phyloP scores from a whole-genome alignment of 2,113 vertebrate genomes.

The Smithornis capensis region DNA sequence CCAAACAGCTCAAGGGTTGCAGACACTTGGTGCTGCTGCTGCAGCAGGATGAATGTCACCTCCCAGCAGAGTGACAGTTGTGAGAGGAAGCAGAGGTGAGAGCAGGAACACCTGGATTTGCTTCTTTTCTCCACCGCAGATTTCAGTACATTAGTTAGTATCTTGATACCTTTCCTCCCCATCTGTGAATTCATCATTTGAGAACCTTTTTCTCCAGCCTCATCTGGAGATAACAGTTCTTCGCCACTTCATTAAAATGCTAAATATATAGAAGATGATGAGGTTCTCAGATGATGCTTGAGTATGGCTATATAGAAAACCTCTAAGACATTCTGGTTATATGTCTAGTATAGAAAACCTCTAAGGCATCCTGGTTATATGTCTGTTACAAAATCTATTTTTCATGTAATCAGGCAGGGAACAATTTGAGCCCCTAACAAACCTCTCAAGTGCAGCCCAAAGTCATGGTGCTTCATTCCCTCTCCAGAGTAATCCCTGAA shows the following conservation, averaged over 20 bases:
- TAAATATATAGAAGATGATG: neutral
- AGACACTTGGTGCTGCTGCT: neutral
- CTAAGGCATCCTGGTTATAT: neutral
- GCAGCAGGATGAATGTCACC: neutral
- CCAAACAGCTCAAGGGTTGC: neutral
- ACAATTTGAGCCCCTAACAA: neutral
- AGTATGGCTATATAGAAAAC: neutral
- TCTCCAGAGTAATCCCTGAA: neutral
- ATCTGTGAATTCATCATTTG: neutral
- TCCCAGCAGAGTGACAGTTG: neutral
- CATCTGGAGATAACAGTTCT: neutral
- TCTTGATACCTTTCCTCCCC: neutral
- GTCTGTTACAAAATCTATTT: neutral
- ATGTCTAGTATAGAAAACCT: neutral
- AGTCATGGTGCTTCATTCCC: neutral
- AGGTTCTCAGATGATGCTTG: neutral
- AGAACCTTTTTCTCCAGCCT: neutral
- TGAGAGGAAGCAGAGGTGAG: neutral
- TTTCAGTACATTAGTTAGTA: neutral
- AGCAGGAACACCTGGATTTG: neutral
- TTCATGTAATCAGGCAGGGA: neutral
- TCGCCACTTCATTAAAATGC: constrained; percentile 22
- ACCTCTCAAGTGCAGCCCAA: rapidly evolving
- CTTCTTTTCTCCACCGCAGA: neutral
- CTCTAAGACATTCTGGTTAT: neutral